These are phyloP conservation scores for Chymomyza procnemis DNA, from an alignment of 2,888 invertebrate genomes.

Conservation along the genomic window DNA sequence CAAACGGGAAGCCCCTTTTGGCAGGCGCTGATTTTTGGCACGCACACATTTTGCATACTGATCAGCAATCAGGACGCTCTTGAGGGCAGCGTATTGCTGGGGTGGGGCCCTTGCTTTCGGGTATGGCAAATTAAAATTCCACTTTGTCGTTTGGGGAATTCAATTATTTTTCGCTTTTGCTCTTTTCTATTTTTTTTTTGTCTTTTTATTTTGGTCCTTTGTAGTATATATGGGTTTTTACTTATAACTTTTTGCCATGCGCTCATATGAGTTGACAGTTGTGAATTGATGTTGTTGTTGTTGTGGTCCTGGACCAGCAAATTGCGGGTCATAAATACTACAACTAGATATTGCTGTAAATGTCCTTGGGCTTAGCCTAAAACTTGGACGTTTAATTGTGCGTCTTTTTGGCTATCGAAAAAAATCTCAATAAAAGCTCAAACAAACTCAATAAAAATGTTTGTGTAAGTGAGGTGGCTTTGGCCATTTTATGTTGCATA, in stretches of 20 bases:
- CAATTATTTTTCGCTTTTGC: conserved; percentile 64
- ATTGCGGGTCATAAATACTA: conserved; percentile 23
- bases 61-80: conserved; percentile 63
- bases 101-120: conserved; percentile 33
- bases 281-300: conserved; percentile 12
- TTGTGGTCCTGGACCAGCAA: conserved; percentile 33
- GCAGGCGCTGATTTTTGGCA: conserved; percentile 59
- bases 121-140: conserved; percentile 74
- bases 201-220: conserved; percentile 4
- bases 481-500: not conserved
- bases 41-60: conserved; percentile 75
- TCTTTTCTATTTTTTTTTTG: conserved; percentile 6
- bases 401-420: not conserved
- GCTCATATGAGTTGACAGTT: conserved; percentile 62
- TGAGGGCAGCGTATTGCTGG: not conserved
- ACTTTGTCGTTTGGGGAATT: conserved; percentile 75
- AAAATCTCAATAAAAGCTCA: conserved; percentile 12
- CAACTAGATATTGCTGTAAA: conserved; percentile 8
- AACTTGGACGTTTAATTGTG: conserved; percentile 13
- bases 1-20: not conserved
- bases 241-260: conserved; percentile 22
- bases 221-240: conserved; percentile 2
- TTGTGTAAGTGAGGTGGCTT: not conserved
- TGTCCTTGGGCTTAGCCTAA: conserved; percentile 2
- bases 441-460: not conserved